Percentiles rank a stretch among this genome's conserved stretches.
These are phyloP conservation scores for Carassius auratus DNA, from an alignment of 2,113 vertebrate species.

Conservation along the genomic window DNA sequence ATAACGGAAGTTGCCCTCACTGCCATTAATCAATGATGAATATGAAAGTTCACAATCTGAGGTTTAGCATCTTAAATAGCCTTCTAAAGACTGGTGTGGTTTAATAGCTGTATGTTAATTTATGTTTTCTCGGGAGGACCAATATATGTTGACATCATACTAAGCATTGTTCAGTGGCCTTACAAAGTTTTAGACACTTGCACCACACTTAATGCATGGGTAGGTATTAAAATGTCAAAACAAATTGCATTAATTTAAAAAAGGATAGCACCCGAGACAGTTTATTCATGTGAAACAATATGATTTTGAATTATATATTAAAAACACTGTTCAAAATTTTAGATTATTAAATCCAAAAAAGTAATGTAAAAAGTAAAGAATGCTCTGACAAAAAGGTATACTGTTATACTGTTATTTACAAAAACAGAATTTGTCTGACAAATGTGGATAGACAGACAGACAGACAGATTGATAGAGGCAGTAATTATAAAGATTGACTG, in stretches of 20 bases:
- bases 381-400: no score
- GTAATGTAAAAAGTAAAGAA: no score
- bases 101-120: slow-evolving; percentile 18
- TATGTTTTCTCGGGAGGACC: neutral
- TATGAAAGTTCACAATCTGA: slow-evolving; percentile 16
- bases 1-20: neutral
- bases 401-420: no score
- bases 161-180: neutral
- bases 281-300: neutral
- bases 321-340: neutral
- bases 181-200: neutral
- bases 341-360: neutral
- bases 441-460: no score
- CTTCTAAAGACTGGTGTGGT: neutral
- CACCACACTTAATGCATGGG: neutral
- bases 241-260: neutral
- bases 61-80: slow-evolving; percentile 16
- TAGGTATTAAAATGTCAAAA: neutral
- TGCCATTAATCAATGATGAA: slow-evolving; percentile 23
- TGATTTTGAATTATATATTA: neutral
- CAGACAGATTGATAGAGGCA: no score
- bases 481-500: slow-evolving; percentile 46
- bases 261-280: neutral
- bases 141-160: neutral
- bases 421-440: no score